Percentiles rank a stretch among this genome's conserved stretches.
Conservation (phyloP, 2,797 vertebrate genomes). For the Chrysocyon brachyurus region DNA sequence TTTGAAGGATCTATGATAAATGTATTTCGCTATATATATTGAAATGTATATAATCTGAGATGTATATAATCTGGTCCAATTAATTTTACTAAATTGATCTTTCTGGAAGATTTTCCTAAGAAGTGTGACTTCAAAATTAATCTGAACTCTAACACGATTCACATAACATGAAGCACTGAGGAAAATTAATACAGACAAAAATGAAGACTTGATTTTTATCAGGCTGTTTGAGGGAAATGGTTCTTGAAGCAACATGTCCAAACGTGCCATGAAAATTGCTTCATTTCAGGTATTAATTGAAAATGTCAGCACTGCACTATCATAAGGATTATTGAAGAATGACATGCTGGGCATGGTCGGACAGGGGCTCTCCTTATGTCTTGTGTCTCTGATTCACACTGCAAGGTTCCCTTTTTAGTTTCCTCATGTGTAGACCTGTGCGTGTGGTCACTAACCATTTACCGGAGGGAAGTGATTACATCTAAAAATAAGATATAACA, state of each 20-base stretch:
- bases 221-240: neutral
- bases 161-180: constrained; percentile 14
- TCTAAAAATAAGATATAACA: constrained; percentile 85
- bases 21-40: neutral
- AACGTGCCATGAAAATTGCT: constrained; percentile 39
- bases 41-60: neutral
- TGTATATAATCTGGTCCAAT: neutral
- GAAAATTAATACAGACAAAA: constrained; percentile 22
- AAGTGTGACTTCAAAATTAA: constrained; percentile 56
- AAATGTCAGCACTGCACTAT: constrained; percentile 55
- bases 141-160: constrained; percentile 60
- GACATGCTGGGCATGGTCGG: constrained; percentile 28
- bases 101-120: constrained; percentile 60
- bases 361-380: neutral
- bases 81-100: neutral
- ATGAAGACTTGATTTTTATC: neutral
- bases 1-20: neutral
- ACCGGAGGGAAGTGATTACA: constrained; percentile 85
- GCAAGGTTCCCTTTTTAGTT: constrained; percentile 75
- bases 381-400: constrained; percentile 73
- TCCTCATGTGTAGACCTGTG: constrained; percentile 80
- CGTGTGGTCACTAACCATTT: constrained; percentile 77
- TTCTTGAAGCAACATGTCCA: neutral
- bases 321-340: constrained; percentile 40
- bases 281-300: constrained; percentile 74